phyloP scores from a whole-genome alignment of 2,113 vertebrate species.

The Orycteropus afer region DNA sequence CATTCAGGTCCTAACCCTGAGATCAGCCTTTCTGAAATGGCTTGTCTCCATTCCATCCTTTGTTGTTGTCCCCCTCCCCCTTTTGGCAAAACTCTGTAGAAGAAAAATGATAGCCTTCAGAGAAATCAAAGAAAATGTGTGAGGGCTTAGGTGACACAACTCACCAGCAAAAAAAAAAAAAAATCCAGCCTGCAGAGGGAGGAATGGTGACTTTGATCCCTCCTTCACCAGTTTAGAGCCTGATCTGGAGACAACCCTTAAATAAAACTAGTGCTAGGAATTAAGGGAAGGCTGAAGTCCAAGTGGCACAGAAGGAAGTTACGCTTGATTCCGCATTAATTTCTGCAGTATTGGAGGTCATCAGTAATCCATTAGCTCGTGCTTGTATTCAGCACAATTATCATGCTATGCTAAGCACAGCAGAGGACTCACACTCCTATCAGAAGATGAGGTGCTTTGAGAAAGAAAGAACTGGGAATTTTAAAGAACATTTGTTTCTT shows the following conservation, averaged over 20 bases:
- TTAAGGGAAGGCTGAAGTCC: neutral
- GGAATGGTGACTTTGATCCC: neutral
- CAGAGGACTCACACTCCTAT: constrained; percentile 41
- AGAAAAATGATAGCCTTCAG: neutral
- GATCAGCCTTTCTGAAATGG: neutral
- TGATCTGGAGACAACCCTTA: neutral
- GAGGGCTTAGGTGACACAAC: neutral
- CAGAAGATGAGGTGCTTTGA: constrained; percentile 61
- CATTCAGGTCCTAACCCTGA: neutral
- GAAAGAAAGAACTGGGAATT: constrained; percentile 69
- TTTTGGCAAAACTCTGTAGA: neutral
- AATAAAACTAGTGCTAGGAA: constrained; percentile 8
- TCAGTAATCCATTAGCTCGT: constrained; percentile 38
- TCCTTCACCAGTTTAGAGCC: neutral
- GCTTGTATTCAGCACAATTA: constrained; percentile 55
- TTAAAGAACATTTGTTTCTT: constrained; percentile 82
- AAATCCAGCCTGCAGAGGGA: neutral
- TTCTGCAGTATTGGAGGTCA: constrained; percentile 57
- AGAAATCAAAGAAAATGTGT: neutral
- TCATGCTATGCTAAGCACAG: constrained; percentile 51
- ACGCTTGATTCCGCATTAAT: constrained; percentile 47
- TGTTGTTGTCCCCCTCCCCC: neutral
- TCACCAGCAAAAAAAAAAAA: neutral
- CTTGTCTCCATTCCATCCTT: neutral
- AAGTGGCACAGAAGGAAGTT: neutral